Conservation (phyloP, 2,797 vertebrate species). For the Neosilurus mollespiculum region DNA sequence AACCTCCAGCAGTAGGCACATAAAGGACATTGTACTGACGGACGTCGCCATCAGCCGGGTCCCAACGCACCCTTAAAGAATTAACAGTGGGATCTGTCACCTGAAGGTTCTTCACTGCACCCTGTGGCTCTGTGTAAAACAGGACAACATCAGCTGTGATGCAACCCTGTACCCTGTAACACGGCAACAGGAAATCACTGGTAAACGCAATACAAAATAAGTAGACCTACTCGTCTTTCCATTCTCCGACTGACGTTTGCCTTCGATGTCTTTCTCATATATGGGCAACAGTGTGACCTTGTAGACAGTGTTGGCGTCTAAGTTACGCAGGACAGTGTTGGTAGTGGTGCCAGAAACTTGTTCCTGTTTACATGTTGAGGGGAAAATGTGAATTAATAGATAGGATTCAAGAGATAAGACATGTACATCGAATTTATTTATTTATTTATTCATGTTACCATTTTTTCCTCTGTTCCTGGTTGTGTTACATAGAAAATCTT, state of each 20-base stretch:
- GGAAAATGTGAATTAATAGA: background rate
- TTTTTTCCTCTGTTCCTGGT: conserved; percentile 76
- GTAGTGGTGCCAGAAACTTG: conserved; percentile 88
- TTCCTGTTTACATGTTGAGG: conserved; percentile 70
- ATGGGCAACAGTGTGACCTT: conserved; percentile 85
- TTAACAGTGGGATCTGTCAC: conserved; percentile 90
- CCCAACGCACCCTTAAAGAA: conserved; percentile 90
- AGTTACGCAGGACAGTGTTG: conserved; percentile 80
- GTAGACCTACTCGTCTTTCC: conserved; percentile 88
- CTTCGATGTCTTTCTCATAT: conserved; percentile 85
- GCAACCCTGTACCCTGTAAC: background rate
- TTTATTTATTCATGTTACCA: conserved; percentile 69
- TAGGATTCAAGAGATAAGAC: background rate
- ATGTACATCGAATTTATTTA: background rate
- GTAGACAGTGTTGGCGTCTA: conserved; percentile 84
- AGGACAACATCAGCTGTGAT: conserved; percentile 36
- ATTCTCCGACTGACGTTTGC: conserved; percentile 80
- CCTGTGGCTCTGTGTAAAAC: conserved; percentile 80
- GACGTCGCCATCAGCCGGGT: conserved; percentile 89
- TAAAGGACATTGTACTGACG: conserved; percentile 89
- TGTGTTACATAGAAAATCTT: conserved; percentile 84
- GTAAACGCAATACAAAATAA: background rate
- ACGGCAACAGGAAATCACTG: background rate
- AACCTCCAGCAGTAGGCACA: conserved; percentile 75
- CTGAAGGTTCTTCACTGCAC: conserved; percentile 85